Percentiles rank a stretch among this genome's conserved stretches.
phyloP scores from a whole-genome alignment of 2,113 vertebrate genomes.

The Nycticorax nycticorax region DNA sequence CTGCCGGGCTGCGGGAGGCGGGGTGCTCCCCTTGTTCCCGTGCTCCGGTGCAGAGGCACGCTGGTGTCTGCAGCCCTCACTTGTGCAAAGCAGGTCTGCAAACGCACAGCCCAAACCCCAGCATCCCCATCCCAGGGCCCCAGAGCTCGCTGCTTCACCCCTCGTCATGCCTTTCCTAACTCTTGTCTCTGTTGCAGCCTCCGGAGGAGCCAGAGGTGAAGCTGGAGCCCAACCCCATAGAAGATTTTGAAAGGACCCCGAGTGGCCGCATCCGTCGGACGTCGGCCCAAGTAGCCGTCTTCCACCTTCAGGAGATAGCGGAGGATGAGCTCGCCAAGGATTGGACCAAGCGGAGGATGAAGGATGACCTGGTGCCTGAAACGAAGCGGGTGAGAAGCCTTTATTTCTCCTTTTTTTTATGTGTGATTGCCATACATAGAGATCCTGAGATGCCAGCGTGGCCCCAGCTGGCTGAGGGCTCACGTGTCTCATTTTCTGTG shows the following conservation, averaged over 20 bases:
- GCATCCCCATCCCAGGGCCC: accelerated
- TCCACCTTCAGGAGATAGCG: constrained; percentile 97
- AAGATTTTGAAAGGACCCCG: constrained; percentile 92
- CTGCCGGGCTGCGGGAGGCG: neutral
- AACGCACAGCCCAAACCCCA: neutral
- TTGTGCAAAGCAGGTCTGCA: neutral
- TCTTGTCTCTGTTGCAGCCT: constrained; percentile 14
- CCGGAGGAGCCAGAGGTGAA: constrained; percentile 66
- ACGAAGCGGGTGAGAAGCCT: constrained; percentile 85
- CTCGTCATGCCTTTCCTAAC: neutral
- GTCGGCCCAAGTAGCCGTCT: constrained; percentile 93
- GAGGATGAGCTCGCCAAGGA: constrained; percentile 93
- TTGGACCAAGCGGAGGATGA: constrained; percentile 93
- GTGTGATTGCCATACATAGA: accelerated
- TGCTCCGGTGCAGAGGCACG: neutral
- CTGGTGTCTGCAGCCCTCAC: neutral
- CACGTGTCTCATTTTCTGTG: neutral
- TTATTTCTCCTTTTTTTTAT: neutral
- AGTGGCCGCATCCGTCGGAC: constrained; percentile 92
- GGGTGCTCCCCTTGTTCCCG: neutral
- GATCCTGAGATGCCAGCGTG: neutral
- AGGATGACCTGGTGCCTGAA: constrained; percentile 95
- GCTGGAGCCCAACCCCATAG: constrained; percentile 56
- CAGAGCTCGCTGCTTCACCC: neutral
- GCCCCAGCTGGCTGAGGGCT: neutral